Evolutionary conservation across 2,113 vertebrate species (phyloP).

Genomic region (Stegastes partitus): DNA sequence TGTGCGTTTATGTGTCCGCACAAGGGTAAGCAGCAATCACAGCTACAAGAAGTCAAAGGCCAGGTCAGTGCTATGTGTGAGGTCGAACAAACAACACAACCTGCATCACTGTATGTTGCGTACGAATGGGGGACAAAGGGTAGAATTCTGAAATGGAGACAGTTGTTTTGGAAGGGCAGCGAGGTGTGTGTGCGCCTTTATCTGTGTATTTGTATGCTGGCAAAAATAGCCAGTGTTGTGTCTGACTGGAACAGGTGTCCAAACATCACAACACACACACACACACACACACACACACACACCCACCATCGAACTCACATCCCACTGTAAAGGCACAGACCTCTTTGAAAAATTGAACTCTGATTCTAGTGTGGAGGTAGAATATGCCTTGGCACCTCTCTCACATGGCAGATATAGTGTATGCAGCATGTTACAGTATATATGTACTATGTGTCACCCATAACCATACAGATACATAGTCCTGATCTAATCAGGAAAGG

Average conservation of each 20-base stretch:
- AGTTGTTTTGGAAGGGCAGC: constrained; percentile 64
- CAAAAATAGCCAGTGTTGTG: constrained; percentile 77
- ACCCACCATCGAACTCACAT: neutral
- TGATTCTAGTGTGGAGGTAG: no score
- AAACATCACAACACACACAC: constrained; percentile 58
- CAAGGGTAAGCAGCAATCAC: constrained; percentile 17
- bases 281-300: constrained; percentile 32
- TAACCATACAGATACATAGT: neutral
- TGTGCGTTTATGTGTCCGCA: constrained; percentile 25
- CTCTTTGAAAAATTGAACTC: neutral
- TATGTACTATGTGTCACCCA: no score
- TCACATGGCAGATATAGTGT: no score
- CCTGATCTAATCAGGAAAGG: neutral
- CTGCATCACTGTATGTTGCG: neutral
- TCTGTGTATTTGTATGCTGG: constrained; percentile 55
- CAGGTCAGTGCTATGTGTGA: constrained; percentile 10
- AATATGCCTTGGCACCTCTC: no score
- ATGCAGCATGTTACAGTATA: no score
- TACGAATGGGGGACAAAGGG: constrained; percentile 9
- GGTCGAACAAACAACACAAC: constrained; percentile 28
- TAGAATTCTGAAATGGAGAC: constrained; percentile 45
- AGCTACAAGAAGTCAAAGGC: constrained; percentile 26
- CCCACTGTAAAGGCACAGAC: neutral
- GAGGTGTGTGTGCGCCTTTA: constrained; percentile 24
- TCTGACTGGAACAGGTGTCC: constrained; percentile 78